Evolutionary conservation across 2,797 vertebrate species (phyloP).

Genomic region (Chaetophractus vellerosus): DNA sequence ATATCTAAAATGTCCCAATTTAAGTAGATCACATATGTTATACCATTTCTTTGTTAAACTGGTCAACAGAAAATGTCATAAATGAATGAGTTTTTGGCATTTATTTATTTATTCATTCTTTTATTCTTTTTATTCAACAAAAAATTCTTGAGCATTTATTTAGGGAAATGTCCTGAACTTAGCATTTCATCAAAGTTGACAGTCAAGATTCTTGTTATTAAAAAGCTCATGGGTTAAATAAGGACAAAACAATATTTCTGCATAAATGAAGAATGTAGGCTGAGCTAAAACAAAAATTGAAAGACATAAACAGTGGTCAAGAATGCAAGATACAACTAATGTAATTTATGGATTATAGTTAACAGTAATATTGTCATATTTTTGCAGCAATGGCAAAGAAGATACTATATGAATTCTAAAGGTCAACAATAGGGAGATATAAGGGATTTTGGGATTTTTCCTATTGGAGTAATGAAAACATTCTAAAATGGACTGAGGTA

Average conservation of each 20-base stretch:
- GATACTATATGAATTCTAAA: no score
- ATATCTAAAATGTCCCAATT: background rate
- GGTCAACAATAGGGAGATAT: no score
- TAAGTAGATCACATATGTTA: constrained; percentile 11
- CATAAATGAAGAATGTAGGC: background rate
- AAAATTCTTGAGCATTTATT: constrained; percentile 12
- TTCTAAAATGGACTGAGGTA: no score
- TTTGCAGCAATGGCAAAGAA: no score
- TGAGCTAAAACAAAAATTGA: constrained; percentile 5
- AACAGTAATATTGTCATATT: no score
- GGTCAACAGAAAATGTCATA: background rate
- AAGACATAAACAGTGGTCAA: background rate
- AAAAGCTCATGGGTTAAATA: constrained; percentile 34
- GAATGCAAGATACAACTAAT: no score
- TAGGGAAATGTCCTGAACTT: background rate
- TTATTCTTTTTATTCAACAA: background rate
- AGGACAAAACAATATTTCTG: constrained; percentile 32
- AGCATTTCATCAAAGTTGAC: background rate
- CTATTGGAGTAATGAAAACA: no score
- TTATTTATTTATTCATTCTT: background rate
- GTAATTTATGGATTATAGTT: no score
- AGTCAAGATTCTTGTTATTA: background rate
- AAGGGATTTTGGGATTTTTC: no score
- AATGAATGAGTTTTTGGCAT: background rate
- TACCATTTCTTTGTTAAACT: background rate